Percentiles rank a stretch among this genome's conserved stretches.
Evolutionary conservation across 2,888 invertebrate species (phyloP).

Genomic region (Hesperia comma): DNA sequence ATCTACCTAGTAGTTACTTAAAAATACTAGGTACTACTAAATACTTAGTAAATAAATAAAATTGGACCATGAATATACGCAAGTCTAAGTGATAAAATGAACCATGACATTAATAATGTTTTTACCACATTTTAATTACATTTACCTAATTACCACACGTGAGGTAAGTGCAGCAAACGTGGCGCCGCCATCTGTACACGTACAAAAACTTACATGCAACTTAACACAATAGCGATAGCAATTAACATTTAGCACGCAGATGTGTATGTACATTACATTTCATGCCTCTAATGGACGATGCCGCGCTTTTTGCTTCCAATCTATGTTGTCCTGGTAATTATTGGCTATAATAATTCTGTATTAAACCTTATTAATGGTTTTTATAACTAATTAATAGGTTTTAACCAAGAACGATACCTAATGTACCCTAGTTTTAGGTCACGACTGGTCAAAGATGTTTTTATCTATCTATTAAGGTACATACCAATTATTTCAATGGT

Average conservation of each 20-base stretch:
- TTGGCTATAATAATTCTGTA: too few species aligned
- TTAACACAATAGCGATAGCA: slow-evolving; percentile 27
- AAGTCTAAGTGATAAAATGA: neutral
- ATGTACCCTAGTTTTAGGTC: too few species aligned
- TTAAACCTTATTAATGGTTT: too few species aligned
- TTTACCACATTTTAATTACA: slow-evolving; percentile 3
- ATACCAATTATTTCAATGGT: too few species aligned
- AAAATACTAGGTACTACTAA: too few species aligned
- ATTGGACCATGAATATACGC: too few species aligned
- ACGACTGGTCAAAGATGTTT: too few species aligned
- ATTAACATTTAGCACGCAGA: slow-evolving; percentile 34
- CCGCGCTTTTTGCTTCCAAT: slow-evolving; percentile 1
- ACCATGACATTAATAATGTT: neutral
- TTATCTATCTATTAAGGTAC: too few species aligned
- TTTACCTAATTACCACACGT: slow-evolving; percentile 15
- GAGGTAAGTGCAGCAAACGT: neutral
- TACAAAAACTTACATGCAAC: slow-evolving; percentile 29
- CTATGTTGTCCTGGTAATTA: slow-evolving; percentile 7
- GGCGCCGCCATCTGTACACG: slow-evolving; percentile 25
- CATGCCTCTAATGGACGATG: slow-evolving; percentile 19
- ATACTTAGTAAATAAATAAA: too few species aligned
- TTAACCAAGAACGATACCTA: too few species aligned
- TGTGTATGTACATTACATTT: slow-evolving; percentile 18
- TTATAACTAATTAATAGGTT: too few species aligned
- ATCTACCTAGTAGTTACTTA: too few species aligned